Evolutionary conservation across 2,888 invertebrate species (phyloP).

Genomic region (Agrotis clavis): DNA sequence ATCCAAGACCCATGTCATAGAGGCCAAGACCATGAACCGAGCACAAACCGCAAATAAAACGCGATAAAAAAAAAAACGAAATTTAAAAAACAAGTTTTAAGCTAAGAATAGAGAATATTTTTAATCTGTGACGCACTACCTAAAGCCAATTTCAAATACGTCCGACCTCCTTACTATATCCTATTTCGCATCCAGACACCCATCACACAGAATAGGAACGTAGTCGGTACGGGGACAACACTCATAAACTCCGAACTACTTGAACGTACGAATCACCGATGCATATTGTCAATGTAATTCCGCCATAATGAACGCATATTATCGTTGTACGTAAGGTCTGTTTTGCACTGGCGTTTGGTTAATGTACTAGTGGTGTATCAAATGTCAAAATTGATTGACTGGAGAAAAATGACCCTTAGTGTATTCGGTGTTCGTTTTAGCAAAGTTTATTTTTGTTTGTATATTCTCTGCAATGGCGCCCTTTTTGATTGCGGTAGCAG

Average conservation of each 20-base stretch:
- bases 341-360: constrained; percentile 6
- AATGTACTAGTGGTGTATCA: neutral
- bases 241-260: constrained; percentile 84
- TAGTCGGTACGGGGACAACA: constrained; percentile 76
- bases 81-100: neutral
- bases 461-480: too few relatives aligned
- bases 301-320: constrained; percentile 69
- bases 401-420: too few relatives aligned
- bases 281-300: constrained; percentile 84
- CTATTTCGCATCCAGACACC: constrained; percentile 68
- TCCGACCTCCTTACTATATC: constrained; percentile 21
- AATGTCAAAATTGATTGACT: too few relatives aligned
- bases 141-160: constrained; percentile 50
- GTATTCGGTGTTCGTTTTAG: too few relatives aligned
- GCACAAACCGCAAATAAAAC: neutral
- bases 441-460: too few relatives aligned
- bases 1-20: neutral
- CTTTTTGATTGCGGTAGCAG: too few relatives aligned
- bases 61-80: neutral
- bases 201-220: constrained; percentile 74
- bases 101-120: neutral
- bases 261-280: constrained; percentile 84
- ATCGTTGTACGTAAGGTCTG: constrained; percentile 15
- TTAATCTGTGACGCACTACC: constrained; percentile 41
- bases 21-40: neutral